Conservation (phyloP, 2,888 invertebrate species). For the Andrena bucephala region DNA sequence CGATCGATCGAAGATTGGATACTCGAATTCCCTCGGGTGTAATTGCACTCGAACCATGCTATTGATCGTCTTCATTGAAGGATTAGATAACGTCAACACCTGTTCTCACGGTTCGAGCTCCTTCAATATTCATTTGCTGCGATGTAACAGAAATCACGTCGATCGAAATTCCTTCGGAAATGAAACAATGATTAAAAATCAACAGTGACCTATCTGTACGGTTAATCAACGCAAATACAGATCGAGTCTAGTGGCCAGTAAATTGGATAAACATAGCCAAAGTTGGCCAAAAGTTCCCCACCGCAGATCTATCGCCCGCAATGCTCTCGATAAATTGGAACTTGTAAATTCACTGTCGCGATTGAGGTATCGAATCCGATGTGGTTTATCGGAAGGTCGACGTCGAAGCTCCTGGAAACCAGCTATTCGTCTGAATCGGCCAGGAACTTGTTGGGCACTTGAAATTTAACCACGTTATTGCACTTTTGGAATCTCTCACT, state of each 20-base stretch:
- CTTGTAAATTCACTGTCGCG: conserved; percentile 35
- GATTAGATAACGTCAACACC: conserved; percentile 27
- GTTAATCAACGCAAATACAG: neutral
- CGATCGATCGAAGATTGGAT: neutral
- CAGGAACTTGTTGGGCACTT: neutral
- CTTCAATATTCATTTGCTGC: neutral
- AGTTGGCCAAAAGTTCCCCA: conserved; percentile 11
- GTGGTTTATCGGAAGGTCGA: conserved; percentile 1
- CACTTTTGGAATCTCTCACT: neutral
- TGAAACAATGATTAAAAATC: conserved; percentile 22
- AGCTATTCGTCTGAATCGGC: conserved; percentile 20
- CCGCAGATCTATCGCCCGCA: conserved; percentile 16
- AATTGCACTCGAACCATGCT: neutral
- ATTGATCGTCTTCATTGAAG: conserved; percentile 3
- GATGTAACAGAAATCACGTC: neutral
- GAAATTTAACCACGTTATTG: neutral
- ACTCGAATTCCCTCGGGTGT: neutral
- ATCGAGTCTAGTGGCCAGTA: conserved; percentile 13
- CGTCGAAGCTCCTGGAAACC: conserved; percentile 1
- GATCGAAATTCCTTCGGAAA: neutral
- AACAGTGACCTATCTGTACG: neutral
- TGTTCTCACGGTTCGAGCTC: neutral
- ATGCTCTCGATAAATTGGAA: conserved; percentile 33
- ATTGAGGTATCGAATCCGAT: conserved; percentile 8
- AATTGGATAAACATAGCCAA: conserved; percentile 15